phyloP scores from a whole-genome alignment of 2,113 vertebrate genomes.

The Clarias gariepinus region DNA sequence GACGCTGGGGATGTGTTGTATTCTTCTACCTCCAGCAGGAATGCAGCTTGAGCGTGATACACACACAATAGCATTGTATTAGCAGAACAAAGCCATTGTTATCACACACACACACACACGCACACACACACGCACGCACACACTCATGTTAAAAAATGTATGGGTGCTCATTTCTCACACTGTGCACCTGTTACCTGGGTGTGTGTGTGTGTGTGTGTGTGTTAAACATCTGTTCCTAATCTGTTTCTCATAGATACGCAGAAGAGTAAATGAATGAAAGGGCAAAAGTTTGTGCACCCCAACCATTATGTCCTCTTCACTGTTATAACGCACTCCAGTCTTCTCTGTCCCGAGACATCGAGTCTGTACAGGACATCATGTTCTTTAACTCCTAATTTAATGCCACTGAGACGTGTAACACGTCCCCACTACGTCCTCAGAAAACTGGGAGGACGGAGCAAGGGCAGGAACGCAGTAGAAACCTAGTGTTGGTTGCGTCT shows the following conservation, averaged over 20 bases:
- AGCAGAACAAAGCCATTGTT: background rate
- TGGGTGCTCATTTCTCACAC: background rate
- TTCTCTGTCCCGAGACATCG: too few species aligned
- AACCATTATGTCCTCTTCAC: too few species aligned
- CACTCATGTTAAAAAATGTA: slow-evolving; percentile 6
- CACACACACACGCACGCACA: slow-evolving; percentile 8
- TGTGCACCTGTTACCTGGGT: slow-evolving; percentile 38
- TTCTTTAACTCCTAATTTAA: too few species aligned
- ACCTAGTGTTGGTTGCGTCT: too few species aligned
- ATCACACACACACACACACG: background rate
- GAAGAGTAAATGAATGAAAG: background rate
- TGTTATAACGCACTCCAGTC: too few species aligned
- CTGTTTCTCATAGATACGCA: background rate
- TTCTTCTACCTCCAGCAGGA: background rate
- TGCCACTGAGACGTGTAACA: too few species aligned
- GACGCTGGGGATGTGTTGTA: background rate
- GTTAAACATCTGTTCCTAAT: background rate
- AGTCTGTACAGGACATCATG: too few species aligned
- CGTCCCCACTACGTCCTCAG: too few species aligned
- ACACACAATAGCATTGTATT: slow-evolving; percentile 18
- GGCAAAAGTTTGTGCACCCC: too few species aligned
- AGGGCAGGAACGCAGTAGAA: too few species aligned
- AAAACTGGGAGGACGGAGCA: too few species aligned
- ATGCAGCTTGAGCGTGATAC: background rate
- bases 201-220: background rate